Percentiles rank a stretch among this genome's conserved stretches.
Conservation (phyloP, 2,888 invertebrate genomes). For the Seira musarum region DNA sequence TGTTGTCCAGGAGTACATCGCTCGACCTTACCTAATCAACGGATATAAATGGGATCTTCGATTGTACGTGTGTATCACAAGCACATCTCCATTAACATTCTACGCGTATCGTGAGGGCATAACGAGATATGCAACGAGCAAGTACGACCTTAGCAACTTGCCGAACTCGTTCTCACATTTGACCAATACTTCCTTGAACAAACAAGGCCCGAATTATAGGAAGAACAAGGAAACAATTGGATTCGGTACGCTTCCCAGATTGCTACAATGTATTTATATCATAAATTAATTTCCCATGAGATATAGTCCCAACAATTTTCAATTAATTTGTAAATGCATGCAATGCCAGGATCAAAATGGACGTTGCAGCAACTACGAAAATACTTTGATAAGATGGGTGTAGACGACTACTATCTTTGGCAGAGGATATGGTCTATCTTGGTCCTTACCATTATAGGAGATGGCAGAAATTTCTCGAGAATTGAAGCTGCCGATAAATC, state of each 20-base stretch:
- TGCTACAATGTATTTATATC: neutral
- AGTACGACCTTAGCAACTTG: conserved; percentile 86
- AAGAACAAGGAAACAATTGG: conserved; percentile 88
- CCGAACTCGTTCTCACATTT: conserved; percentile 89
- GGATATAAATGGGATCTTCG: conserved; percentile 95
- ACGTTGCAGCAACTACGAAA: conserved; percentile 84
- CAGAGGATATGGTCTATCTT: conserved; percentile 83
- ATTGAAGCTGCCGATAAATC: conserved; percentile 77
- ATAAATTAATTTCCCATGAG: neutral
- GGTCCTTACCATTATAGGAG: conserved; percentile 83
- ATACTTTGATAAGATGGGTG: conserved; percentile 80
- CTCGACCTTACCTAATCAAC: conserved; percentile 84
- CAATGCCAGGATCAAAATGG: conserved; percentile 84
- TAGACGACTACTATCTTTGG: conserved; percentile 86
- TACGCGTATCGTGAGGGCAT: conserved; percentile 93
- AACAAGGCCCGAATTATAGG: conserved; percentile 86
- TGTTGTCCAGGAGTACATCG: conserved; percentile 86
- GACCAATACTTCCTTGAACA: conserved; percentile 93
- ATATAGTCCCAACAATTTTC: neutral
- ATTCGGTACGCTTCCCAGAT: conserved; percentile 76
- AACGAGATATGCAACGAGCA: conserved; percentile 86
- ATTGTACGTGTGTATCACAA: conserved; percentile 91
- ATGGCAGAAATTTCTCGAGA: conserved; percentile 72
- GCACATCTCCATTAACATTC: conserved; percentile 87
- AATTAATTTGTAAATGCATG: neutral